A percentile compares a stretch with the other conserved stretches of the same genome.
These are phyloP conservation scores for Pelodiscus sinensis DNA, from an alignment of 2,113 vertebrate genomes.

Conservation along the genomic window DNA sequence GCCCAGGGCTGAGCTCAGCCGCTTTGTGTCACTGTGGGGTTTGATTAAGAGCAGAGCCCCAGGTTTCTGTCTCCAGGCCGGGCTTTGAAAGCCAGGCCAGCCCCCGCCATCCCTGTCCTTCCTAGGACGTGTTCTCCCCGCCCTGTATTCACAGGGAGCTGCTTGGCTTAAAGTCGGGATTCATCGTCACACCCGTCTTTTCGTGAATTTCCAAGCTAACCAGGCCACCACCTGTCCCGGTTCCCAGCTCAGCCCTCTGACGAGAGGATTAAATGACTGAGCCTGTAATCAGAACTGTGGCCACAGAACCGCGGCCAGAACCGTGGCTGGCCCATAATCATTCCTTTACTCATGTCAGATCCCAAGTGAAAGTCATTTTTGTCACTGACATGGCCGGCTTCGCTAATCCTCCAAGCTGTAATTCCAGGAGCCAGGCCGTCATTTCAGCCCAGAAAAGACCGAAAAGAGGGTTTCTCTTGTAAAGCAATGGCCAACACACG, in stretches of 20 bases:
- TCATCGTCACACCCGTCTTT: neutral
- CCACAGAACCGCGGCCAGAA: too few relatives aligned
- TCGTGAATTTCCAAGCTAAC: rapidly evolving
- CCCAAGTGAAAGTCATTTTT: neutral
- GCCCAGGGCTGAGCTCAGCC: rapidly evolving
- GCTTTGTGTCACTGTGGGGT: neutral
- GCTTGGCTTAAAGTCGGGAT: neutral
- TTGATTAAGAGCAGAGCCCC: neutral
- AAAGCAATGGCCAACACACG: neutral
- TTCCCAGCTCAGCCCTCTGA: neutral
- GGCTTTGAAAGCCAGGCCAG: rapidly evolving
- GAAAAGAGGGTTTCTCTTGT: neutral
- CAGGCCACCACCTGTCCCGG: neutral
- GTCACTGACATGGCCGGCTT: neutral
- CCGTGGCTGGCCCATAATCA: neutral
- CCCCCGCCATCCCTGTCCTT: neutral
- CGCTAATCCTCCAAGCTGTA: neutral
- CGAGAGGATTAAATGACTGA: neutral
- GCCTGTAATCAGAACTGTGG: neutral
- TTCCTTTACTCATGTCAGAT: neutral
- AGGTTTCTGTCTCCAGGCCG: rapidly evolving
- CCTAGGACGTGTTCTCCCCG: neutral
- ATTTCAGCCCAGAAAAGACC: neutral
- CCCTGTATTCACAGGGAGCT: rapidly evolving
- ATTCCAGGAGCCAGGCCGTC: too few relatives aligned